phyloP scores from a whole-genome alignment of 2,888 invertebrate species.

The Philaethria dido region DNA sequence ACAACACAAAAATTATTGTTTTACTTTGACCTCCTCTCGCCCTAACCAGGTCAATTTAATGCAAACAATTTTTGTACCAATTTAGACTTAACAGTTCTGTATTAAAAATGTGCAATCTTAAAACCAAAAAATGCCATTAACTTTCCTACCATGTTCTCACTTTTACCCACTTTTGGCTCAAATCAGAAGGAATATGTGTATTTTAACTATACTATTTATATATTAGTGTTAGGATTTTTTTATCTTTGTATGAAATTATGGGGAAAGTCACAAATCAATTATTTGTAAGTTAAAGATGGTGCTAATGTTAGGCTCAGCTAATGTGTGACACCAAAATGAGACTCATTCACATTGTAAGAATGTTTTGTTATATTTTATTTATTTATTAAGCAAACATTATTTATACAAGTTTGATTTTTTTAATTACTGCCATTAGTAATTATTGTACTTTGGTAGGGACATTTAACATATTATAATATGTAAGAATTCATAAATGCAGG shows the following conservation, averaged over 20 bases:
- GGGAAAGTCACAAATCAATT: slow-evolving; percentile 81
- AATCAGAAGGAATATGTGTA: slow-evolving; percentile 76
- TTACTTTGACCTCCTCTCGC: slow-evolving; percentile 69
- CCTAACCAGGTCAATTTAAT: slow-evolving; percentile 70
- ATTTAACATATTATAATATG: slow-evolving; percentile 50
- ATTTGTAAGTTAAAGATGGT: slow-evolving; percentile 80
- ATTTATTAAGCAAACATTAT: slow-evolving; percentile 78
- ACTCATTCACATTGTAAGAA: slow-evolving; percentile 79
- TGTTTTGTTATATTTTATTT: slow-evolving; percentile 79
- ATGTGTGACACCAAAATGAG: slow-evolving; percentile 82
- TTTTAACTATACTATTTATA: slow-evolving; percentile 79
- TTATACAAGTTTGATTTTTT: slow-evolving; percentile 77
- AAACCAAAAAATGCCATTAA: slow-evolving; percentile 83
- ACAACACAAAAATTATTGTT: slow-evolving; percentile 70
- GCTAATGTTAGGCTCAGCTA: slow-evolving; percentile 82
- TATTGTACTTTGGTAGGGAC: slow-evolving; percentile 67
- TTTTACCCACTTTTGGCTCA: slow-evolving; percentile 78
- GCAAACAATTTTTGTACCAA: slow-evolving; percentile 70
- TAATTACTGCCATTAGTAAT: slow-evolving; percentile 81
- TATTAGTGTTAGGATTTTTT: slow-evolving; percentile 81
- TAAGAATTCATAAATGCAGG: slow-evolving; percentile 74
- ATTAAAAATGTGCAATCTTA: slow-evolving; percentile 81
- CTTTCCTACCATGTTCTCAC: slow-evolving; percentile 66
- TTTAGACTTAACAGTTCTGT: slow-evolving; percentile 72
- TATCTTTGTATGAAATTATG: slow-evolving; percentile 82